A percentile compares a stretch with the other conserved stretches of the same genome.
Evolutionary conservation across 2,113 vertebrate genomes (phyloP).

Genomic region (Elgaria multicarinata): DNA sequence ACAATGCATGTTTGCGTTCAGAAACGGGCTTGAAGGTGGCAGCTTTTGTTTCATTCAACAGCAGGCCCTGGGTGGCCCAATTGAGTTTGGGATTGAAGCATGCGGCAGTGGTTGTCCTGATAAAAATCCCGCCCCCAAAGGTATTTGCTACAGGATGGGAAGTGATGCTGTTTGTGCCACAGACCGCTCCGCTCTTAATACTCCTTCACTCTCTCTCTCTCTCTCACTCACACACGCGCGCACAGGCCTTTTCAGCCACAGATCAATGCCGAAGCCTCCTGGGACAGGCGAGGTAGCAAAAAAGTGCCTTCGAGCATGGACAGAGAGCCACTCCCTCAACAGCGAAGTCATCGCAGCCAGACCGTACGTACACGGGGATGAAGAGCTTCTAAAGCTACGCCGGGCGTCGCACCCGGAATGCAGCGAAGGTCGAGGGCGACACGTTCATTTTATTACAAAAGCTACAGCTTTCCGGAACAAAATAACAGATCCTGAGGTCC

Average conservation of each 20-base stretch:
- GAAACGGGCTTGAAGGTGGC: not conserved
- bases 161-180: too few relatives aligned
- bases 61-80: too few relatives aligned
- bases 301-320: not conserved
- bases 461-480: not conserved
- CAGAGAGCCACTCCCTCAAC: not conserved
- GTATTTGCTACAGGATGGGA: not conserved
- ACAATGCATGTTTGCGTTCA: not conserved
- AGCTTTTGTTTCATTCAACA: not conserved
- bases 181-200: too few relatives aligned
- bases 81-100: too few relatives aligned
- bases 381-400: not conserved
- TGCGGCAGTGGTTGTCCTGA: not conserved
- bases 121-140: not conserved
- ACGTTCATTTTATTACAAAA: conserved; percentile 47
- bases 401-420: too few relatives aligned
- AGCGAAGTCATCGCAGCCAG: not conserved
- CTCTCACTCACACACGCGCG: too few relatives aligned
- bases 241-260: not conserved
- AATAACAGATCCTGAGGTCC: not conserved
- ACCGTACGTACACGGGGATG: not conserved
- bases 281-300: too few relatives aligned
- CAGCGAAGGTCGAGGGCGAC: not conserved
- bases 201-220: too few relatives aligned
- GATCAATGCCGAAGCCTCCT: not conserved